Percentiles rank a stretch among this genome's conserved stretches.
These are phyloP conservation scores for Pipistrellus pygmaeus DNA, from an alignment of 2,797 vertebrate genomes.

Conservation along the genomic window DNA sequence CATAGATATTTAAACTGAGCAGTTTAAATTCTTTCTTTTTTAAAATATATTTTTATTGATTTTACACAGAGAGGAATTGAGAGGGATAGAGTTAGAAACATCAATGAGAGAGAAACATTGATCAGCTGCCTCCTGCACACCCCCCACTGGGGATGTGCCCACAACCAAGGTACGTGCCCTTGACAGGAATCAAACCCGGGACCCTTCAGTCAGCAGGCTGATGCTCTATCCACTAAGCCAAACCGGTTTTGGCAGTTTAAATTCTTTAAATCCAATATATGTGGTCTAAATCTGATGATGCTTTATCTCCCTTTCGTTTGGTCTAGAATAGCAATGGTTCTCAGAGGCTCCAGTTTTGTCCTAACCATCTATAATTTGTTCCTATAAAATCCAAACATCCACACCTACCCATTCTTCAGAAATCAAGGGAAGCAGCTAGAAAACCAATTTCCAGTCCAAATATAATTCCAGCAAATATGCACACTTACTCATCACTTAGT, in stretches of 20 bases:
- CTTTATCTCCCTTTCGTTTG: slow-evolving; percentile 44
- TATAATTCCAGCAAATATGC: background rate
- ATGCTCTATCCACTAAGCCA: too few relatives aligned
- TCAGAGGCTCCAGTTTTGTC: slow-evolving; percentile 45
- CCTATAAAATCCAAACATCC: slow-evolving; percentile 46
- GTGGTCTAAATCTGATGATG: background rate
- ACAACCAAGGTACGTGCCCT: too few relatives aligned
- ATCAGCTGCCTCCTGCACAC: too few relatives aligned
- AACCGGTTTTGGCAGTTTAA: background rate
- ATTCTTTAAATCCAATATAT: slow-evolving; percentile 16
- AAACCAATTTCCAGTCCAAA: slow-evolving; percentile 50
- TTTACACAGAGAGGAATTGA: too few relatives aligned
- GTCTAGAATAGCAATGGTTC: slow-evolving; percentile 24
- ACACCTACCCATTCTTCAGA: background rate
- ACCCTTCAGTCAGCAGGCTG: too few relatives aligned
- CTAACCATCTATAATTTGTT: slow-evolving; percentile 27
- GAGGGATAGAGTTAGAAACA: too few relatives aligned
- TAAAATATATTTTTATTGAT: too few relatives aligned
- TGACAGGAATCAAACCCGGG: too few relatives aligned
- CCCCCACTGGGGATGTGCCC: too few relatives aligned
- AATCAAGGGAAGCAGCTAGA: slow-evolving; percentile 12
- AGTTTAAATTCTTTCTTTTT: slow-evolving; percentile 6
- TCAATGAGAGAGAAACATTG: too few relatives aligned
- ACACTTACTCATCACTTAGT: background rate
- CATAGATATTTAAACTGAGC: slow-evolving; percentile 12